Base-by-base conservation (phyloP, 2,113 vertebrate species). In the Cricetomys ansorgei region DNA sequence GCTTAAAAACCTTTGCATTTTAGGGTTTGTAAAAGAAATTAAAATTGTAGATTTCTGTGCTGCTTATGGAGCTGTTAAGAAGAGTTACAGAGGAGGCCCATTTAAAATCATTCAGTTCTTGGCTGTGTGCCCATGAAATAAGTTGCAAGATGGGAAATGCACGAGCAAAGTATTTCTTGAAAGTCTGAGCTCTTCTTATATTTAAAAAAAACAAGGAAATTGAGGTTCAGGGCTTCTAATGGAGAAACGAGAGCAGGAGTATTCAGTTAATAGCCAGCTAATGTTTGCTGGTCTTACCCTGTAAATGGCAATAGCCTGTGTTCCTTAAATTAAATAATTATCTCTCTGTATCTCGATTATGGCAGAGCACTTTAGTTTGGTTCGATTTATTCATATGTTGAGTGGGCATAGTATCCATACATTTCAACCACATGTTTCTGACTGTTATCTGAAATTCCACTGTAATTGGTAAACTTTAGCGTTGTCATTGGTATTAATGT, bases 81-180 rank as follows among this genome's bases (percentile, higher is more conserved):
- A 94, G 16, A 65, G 1, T 76, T 96, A 79, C 53, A 40, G 93
- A 72, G 19, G 15, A 79, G 25, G 29, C 37, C 25, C 75, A 92
- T 85, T 97, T 96, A 72, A 97, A 96, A 85, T 93, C 3, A 88
- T 94, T 93, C 79, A 48, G 65, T 97, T 77, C 53, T 67, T 45
- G 69, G 37, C 69, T 67, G 23, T 55, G 69, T 86, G 83, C 70
- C 79, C 57, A 64, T 96, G 59, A 96, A 96, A 84, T 80, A 93
- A 90, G 75, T 84, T 29, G 3, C 76, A 88, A 25, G 19, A 59
- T 34, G 31, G 19, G 45, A 73, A 89, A 21, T 65, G 7, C 84
- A 17, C 65, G 92, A 95, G 92, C 77, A 88, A 83, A 96, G 37
- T 15, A 65, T 50, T 84, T 91, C 57, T 93, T 94, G 57, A 92